Evolutionary conservation across 37 sponge, comb jelly and placozoan genomes (phyloP).

Genomic region (Halisarca cf. caerulea): DNA sequence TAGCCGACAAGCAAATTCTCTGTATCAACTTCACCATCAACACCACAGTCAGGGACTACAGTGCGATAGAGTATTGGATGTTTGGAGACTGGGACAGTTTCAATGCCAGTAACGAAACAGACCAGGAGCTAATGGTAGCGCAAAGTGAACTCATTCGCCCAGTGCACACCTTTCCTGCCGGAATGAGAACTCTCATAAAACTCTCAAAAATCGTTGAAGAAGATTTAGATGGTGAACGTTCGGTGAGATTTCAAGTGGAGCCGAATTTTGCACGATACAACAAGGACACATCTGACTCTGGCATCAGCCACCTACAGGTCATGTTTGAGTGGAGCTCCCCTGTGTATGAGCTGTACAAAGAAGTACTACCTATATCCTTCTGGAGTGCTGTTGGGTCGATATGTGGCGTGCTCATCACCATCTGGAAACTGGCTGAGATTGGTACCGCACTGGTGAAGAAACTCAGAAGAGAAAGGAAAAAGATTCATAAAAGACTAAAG

Average conservation of each 20-base stretch:
- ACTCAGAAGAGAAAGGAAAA: neutral
- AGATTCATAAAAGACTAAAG: conserved; percentile 8
- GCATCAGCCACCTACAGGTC: neutral
- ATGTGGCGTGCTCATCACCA: neutral
- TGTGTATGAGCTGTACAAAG: conserved; percentile 4
- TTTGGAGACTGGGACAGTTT: conserved; percentile 14
- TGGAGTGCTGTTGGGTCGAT: conserved; percentile 10
- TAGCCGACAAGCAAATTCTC: neutral
- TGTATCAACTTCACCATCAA: conserved; percentile 12
- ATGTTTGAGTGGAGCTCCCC: conserved; percentile 26
- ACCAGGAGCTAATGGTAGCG: neutral
- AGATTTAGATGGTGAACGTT: neutral
- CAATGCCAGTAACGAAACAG: neutral
- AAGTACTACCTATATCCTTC: neutral
- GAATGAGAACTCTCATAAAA: conserved; percentile 17
- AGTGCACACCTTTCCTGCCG: conserved; percentile 14
- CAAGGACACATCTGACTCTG: neutral
- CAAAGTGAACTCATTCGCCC: neutral
- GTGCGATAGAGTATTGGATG: conserved; percentile 26
- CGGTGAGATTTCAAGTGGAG: neutral
- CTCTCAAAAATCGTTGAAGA: neutral
- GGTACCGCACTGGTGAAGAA: neutral
- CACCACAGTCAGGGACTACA: conserved; percentile 21
- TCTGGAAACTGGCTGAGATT: conserved; percentile 7
- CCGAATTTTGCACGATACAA: conserved; percentile 12